Evolutionary conservation across 1,140 invertebrate genomes (phyloP), one percentile per base, ranked within the genome.

Genomic region (Maconellicoccus hirsutus): DNA sequence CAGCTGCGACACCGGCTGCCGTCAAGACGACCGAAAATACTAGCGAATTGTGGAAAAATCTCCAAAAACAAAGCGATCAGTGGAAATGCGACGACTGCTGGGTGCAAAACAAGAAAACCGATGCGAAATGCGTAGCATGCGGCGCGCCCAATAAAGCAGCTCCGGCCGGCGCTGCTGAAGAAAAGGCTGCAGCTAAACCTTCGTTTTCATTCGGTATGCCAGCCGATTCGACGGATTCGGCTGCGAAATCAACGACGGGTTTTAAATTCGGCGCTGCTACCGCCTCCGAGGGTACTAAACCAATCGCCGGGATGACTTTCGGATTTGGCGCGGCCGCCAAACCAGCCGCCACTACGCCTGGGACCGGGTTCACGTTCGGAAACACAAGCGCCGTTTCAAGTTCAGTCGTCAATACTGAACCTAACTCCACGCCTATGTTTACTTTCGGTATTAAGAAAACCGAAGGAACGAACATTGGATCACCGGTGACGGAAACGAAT

Each of bases 21-120:
- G n/a, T n/a, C n/a, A n/a, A n/a, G n/a, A n/a, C n/a, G n/a, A n/a
- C n/a, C n/a, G n/a, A n/a, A n/a, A n/a, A n/a, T n/a, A n/a, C 42
- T 2, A 19, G 16, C 10, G 42, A 52, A 3, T 14, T 19, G 16
- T 52, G 12, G 42, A 52, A 52, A 16, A 52, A 52, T 52, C n/a
- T 52, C 6, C 4, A 52, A 19, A 66, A 66, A 66, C 19, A 12
- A 19, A 22, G 8, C 8, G 71, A 73, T 23, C 8, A 23, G 10
- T 74, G 73, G 73, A 71, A 74, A 71, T 74, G 73, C 33, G 70
- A 61, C 16, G 69, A 19, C 7, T 74, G 73, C 70, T 63, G 72
- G 14, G 72, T 74, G 4, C 23, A 23, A 4, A 74, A 74, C 52
- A 74, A 74, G 29, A 70, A 70, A 10, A 21, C 27, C 10, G 66